phyloP scores from a whole-genome alignment of 2,888 invertebrate genomes.

The Apotomis turbidana region DNA sequence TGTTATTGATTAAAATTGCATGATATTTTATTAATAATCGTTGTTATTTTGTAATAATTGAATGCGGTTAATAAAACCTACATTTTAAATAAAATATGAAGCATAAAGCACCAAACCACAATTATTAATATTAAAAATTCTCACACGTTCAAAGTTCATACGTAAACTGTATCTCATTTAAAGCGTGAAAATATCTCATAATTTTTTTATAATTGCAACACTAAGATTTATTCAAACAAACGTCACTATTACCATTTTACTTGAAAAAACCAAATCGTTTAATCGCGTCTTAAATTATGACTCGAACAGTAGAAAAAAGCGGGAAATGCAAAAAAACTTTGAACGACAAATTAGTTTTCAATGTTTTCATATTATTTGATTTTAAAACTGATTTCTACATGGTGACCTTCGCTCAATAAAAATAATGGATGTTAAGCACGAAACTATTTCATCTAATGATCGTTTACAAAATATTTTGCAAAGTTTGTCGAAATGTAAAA shows the following conservation, averaged over 20 bases:
- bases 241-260: background rate
- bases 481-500: slow-evolving; percentile 69
- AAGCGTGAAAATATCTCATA: background rate
- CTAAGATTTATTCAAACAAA: background rate
- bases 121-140: too few relatives aligned
- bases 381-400: background rate
- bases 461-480: slow-evolving; percentile 66
- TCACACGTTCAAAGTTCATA: too few relatives aligned
- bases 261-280: background rate
- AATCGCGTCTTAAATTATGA: background rate
- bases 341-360: background rate
- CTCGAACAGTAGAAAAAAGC: slow-evolving; percentile 1
- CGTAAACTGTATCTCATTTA: background rate
- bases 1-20: too few relatives aligned
- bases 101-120: too few relatives aligned
- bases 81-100: too few relatives aligned
- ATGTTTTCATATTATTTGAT: background rate
- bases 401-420: background rate
- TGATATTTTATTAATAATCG: too few relatives aligned
- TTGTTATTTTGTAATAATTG: too few relatives aligned
- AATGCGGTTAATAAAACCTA: too few relatives aligned
- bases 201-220: background rate
- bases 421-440: slow-evolving; percentile 50
- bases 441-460: slow-evolving; percentile 47
- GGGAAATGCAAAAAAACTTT: background rate